Evolutionary conservation across 1,140 invertebrate species (phyloP).

Genomic region (Batillaria attramentaria): DNA sequence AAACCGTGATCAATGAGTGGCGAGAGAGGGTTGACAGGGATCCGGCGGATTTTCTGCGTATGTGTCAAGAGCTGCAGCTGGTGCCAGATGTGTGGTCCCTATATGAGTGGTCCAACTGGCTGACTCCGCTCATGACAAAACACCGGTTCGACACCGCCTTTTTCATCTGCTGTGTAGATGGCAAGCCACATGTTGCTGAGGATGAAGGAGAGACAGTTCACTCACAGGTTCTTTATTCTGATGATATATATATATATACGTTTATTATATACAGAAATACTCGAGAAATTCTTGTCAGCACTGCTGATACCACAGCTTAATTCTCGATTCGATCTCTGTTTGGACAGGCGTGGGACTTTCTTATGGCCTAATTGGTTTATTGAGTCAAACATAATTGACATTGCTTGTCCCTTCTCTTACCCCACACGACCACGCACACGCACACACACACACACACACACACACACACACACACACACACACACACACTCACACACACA

Average conservation of each 20-base stretch:
- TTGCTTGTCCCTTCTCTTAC: too few species aligned
- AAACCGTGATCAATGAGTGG: conserved; percentile 73
- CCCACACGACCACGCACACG: background rate
- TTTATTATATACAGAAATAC: background rate
- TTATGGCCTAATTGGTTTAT: too few species aligned
- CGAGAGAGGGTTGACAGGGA: conserved; percentile 80
- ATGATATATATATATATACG: background rate
- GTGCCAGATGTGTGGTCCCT: conserved; percentile 87
- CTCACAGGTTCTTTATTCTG: conserved; percentile 74
- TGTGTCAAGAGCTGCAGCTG: conserved; percentile 82
- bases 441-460: conserved; percentile 2
- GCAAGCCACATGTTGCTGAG: conserved; percentile 74
- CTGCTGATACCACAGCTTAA: too few species aligned
- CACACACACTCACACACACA: too few species aligned
- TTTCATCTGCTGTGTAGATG: conserved; percentile 79
- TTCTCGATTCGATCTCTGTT: too few species aligned
- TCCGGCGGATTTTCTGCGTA: conserved; percentile 80
- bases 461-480: background rate
- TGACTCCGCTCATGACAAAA: conserved; percentile 78
- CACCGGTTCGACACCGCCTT: conserved; percentile 85
- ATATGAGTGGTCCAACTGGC: conserved; percentile 89
- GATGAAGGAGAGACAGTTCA: conserved; percentile 81
- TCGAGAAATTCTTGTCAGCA: too few species aligned
- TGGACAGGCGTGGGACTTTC: too few species aligned
- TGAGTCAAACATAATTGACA: too few species aligned